Evolutionary conservation across 2,888 invertebrate genomes (phyloP), one percentile per base, ranked within the genome.

Genomic region (Gnatocerus cornutus): DNA sequence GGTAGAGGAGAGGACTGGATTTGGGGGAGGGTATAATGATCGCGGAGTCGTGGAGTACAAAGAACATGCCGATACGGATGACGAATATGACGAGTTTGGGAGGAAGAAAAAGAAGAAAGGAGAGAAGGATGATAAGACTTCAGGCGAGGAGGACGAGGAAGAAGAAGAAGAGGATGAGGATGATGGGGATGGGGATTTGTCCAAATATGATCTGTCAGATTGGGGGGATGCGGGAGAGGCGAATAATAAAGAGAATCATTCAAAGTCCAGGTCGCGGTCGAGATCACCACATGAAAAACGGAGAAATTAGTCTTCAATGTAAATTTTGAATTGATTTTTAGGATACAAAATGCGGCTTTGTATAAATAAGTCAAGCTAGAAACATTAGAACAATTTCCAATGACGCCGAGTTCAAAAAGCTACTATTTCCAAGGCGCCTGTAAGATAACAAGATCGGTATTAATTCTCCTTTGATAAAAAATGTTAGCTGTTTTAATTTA

Each of bases 1-100:
- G 86, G 93, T 96, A 69, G 92, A 96, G 83, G 92, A 92, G 80
- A 86, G 94, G 73, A 89, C 90, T 64, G 93, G 88, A 9, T 95
- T 94, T 79, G 95, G 95, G 39, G 95, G 95, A 58, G 95, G 95
- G 27, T 98, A 97, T 84, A 98, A 98, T 87, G 98, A 99, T 83
- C 90, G 98, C 69, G 98, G 97, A 55, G 91, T 94, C 3, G 98
- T 99, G 0, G 99, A 99, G 83, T 99, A 99, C 82, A 94, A 96
- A 76, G 92, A 95, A 79, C 88, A 96, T 55, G 90, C 91, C 59
- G 92, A 94, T 46, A 91, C 91, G 7, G 97, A 97, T 81, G 97
- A 96, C 82, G 99, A 99, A 85, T 99, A 95, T 85, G 99, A 99
- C 86, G 99, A 99, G 84, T 85, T 85, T 77, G 85, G 85, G 27